These are phyloP conservation scores for Drosophila orosa DNA, from an alignment of 1,140 invertebrate species.

Conservation along the genomic window DNA sequence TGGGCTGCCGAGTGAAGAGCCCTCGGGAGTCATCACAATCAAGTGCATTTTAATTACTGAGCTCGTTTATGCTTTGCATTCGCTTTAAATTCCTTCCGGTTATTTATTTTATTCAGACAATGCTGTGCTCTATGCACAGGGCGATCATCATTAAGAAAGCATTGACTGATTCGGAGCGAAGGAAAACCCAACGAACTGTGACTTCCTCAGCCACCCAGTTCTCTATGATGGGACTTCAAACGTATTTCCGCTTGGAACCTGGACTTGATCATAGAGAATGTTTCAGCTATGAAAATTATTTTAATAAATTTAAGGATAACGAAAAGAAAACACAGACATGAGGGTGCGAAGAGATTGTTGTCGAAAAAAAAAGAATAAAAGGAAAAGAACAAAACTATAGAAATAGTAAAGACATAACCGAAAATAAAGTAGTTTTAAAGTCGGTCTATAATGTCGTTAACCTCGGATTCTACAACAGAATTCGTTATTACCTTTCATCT, in stretches of 20 bases:
- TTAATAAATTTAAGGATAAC: not conserved
- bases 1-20: constrained; percentile 41
- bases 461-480: too few species aligned
- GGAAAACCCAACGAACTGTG: constrained; percentile 22
- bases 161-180: constrained; percentile 13
- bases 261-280: not conserved
- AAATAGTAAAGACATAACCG: too few species aligned
- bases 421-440: too few species aligned
- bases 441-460: too few species aligned
- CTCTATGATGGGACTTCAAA: not conserved
- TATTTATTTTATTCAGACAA: constrained; percentile 25
- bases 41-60: constrained; percentile 70
- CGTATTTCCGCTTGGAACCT: not conserved
- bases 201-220: constrained; percentile 16
- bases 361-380: too few species aligned
- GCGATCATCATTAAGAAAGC: constrained; percentile 43
- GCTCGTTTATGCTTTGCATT: constrained; percentile 42
- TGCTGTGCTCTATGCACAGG: constrained; percentile 33
- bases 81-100: constrained; percentile 59
- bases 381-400: too few species aligned
- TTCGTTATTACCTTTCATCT: too few species aligned
- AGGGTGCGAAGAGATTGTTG: too few species aligned
- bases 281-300: not conserved
- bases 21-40: constrained; percentile 42
- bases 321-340: too few species aligned